Evolutionary conservation across 1,140 invertebrate species (phyloP).

Genomic region (Hyles euphorbiae): DNA sequence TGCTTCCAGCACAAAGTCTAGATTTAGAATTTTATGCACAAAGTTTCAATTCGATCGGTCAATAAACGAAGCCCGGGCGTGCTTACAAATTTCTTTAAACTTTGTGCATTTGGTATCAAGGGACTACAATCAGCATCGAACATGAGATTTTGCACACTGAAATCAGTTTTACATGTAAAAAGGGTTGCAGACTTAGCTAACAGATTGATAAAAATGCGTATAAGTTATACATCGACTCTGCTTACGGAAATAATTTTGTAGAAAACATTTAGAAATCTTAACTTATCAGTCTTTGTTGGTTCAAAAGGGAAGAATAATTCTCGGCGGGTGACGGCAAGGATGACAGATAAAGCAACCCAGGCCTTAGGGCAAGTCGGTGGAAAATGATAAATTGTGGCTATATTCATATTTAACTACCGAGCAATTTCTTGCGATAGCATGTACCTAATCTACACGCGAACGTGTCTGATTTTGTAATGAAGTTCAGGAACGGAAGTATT

Average conservation of each 20-base stretch:
- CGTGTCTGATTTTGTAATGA: conserved; percentile 1
- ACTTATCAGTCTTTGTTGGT: conserved; percentile 13
- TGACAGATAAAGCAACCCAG: conserved; percentile 13
- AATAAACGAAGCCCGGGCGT: too few species aligned
- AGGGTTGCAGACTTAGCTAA: too few species aligned
- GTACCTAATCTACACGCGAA: conserved; percentile 4
- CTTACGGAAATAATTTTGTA: neutral
- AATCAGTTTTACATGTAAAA: too few species aligned
- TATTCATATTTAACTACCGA: conserved; percentile 5
- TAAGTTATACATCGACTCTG: too few species aligned
- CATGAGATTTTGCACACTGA: too few species aligned
- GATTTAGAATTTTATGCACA: too few species aligned
- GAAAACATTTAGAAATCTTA: conserved; percentile 2
- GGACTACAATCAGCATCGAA: too few species aligned
- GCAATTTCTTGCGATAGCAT: conserved; percentile 6
- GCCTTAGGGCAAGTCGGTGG: conserved; percentile 18
- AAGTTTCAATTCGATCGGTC: too few species aligned
- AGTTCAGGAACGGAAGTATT: neutral
- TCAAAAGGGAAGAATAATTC: conserved; percentile 16
- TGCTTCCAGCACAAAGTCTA: too few species aligned
- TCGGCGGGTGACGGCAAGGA: conserved; percentile 7
- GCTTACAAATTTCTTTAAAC: too few species aligned
- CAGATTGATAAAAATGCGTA: too few species aligned
- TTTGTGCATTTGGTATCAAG: too few species aligned
- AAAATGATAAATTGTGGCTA: conserved; percentile 18